Evolutionary conservation across 2,888 invertebrate genomes (phyloP), one percentile per base, ranked within the genome.

Genomic region (Andrena bucephala): DNA sequence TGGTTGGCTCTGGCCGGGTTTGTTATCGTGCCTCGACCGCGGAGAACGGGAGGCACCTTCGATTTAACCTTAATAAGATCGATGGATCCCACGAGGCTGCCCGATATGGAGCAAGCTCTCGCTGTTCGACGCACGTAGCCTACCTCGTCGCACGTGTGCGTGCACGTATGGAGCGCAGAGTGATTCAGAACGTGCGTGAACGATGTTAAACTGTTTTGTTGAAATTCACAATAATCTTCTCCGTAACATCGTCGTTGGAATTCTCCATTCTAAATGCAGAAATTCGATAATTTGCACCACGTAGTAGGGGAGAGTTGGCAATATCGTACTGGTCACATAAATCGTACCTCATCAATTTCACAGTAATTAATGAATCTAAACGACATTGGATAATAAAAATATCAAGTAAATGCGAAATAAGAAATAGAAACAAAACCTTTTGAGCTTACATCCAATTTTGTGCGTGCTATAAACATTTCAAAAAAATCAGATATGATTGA

Each of bases 31-130:
- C 83, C 83, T 87, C 86, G 85, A 81, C 85, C 82, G 87, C 88
- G 77, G 83, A 81, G 90, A 91, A 89, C 89, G 86, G 83, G 83
- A 84, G 86, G 91, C 90, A 88, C 87, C 89, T 89, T 90, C 88
- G 88, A 91, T 89, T 90, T 88, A 90, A 87, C 89, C 89, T 87
- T 90, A 91, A 92, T 90, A 90, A 91, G 91, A 92, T 91, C 88
- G 89, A 92, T 91, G 91, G 87, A 89, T 92, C 91, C 90, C 90
- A 76, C 84, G 91, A 89, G 90, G 89, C 88, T 76, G 74, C 75
- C 82, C 85, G 88, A 87, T 90, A 89, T 85, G 90, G 88, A 82
- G 78, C 83, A 83, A 81, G 52, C 84, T 79, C 62, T 52, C 74
- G 76, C 66, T 62, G 8, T 10, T 71, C 48, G 36, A 66, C 20